Percentiles rank a stretch among this genome's conserved stretches.
Conservation (phyloP, 1,140 invertebrate genomes). For the Cydia amplana region DNA sequence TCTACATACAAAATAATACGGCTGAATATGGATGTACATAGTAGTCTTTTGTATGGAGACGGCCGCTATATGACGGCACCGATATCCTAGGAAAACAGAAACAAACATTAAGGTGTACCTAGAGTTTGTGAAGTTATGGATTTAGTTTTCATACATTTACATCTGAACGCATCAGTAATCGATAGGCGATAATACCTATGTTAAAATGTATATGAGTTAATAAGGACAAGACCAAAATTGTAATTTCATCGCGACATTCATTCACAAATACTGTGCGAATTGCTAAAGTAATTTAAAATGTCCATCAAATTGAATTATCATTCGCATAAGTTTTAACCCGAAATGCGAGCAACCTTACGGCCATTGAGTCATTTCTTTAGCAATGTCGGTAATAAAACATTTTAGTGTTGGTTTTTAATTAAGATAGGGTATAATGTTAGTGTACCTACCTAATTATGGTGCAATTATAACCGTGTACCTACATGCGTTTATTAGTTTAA, state of each 20-base stretch:
- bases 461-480: background rate
- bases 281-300: conserved; percentile 9
- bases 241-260: background rate
- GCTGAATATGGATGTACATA: too few relatives aligned
- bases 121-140: too few relatives aligned
- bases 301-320: conserved; percentile 1
- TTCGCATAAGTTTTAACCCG: background rate
- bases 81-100: too few relatives aligned
- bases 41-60: too few relatives aligned
- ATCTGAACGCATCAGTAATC: background rate
- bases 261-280: conserved; percentile 37
- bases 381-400: background rate
- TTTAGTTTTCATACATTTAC: too few relatives aligned
- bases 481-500: background rate
- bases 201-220: background rate
- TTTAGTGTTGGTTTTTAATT: conserved; percentile 9
- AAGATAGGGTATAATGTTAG: background rate
- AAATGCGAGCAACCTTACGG: background rate
- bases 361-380: conserved; percentile 2
- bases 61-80: too few relatives aligned
- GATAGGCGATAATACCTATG: too few relatives aligned
- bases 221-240: background rate
- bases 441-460: background rate
- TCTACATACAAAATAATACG: too few relatives aligned
- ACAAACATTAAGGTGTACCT: too few relatives aligned